Evolutionary conservation across 2,797 vertebrate genomes (phyloP), one percentile per base, ranked within the genome.

Genomic region (Scomberomorus guttatus): DNA sequence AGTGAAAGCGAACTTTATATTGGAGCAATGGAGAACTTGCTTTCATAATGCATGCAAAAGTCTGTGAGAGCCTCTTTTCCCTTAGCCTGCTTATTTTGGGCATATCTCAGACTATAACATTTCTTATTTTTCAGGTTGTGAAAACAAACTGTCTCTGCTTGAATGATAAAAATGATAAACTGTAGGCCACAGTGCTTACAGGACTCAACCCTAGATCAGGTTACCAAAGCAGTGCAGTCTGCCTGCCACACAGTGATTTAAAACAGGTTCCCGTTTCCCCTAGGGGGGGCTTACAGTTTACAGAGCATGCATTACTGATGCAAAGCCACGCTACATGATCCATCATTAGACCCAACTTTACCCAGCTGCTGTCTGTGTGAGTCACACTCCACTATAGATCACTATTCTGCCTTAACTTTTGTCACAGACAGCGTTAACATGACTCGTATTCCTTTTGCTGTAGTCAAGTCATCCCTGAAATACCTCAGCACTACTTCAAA

Each of bases 191-290:
- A 0, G 51, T 74, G 60, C 82, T 77, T 82, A 64, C 48, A 81
- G 65, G 71, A 78, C 67, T 64, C 7, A 24, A 75, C 71, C 77
- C 34, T 15, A 56, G 87, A 85, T 93, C 85, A 25, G 68, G 79
- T 94, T 92, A 86, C 90, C 67, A 77, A 89, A 88, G 85, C 89
- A 78, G 72, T 60, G 74, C 72, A 59, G 64, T 77, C 73, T 86
- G 80, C 63, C 75, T 72, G 66, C 80, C 79, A 59, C 54, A 71
- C 70, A 77, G 63, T 86, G 61, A 89, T 92, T 92, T 83, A 86
- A 86, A 80, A 72, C 79, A 81, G 79, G 48, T 80, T 88, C 71
- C 56, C 73, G 34, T 90, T 92, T 83, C 87, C 72, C 70, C 62
- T 37, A 20, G 37, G 75, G 56, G 83, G 69, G 69, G 55, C 58